Conservation (phyloP, 2,113 vertebrate species). For the Malurus elegans region DNA sequence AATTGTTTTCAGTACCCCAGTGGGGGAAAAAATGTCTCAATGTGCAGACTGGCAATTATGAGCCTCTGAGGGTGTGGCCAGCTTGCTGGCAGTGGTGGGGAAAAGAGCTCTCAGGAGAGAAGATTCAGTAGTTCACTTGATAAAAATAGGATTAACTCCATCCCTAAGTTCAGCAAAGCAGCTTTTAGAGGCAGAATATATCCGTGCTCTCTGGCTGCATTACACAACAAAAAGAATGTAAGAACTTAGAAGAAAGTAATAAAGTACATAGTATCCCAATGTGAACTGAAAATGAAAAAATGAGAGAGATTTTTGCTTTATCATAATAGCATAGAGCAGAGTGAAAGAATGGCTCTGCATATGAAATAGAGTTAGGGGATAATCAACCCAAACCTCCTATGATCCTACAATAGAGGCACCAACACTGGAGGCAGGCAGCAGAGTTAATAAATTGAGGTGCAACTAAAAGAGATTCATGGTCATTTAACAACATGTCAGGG, state of each 20-base stretch:
- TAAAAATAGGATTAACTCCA: not conserved
- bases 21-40: not conserved
- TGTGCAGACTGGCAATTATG: fast-evolving
- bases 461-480: conserved; percentile 29
- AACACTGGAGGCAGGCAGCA: not conserved
- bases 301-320: not conserved
- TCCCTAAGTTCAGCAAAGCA: not conserved
- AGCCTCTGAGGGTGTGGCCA: not conserved
- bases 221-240: not conserved
- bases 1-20: not conserved
- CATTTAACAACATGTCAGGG: not conserved
- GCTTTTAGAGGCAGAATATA: not conserved
- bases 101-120: not conserved
- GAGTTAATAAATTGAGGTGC: conserved; percentile 48
- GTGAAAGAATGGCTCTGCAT: conserved; percentile 21
- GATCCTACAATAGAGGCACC: not conserved
- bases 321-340: not conserved
- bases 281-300: conserved; percentile 30
- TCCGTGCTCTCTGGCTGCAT: not conserved
- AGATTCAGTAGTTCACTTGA: not conserved
- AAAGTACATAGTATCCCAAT: not conserved
- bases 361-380: conserved; percentile 17
- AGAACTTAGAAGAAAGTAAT: not conserved
- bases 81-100: not conserved
- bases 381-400: conserved; percentile 6